Evolutionary conservation across 2,888 invertebrate genomes (phyloP).

Genomic region (Oscheius sp.): DNA sequence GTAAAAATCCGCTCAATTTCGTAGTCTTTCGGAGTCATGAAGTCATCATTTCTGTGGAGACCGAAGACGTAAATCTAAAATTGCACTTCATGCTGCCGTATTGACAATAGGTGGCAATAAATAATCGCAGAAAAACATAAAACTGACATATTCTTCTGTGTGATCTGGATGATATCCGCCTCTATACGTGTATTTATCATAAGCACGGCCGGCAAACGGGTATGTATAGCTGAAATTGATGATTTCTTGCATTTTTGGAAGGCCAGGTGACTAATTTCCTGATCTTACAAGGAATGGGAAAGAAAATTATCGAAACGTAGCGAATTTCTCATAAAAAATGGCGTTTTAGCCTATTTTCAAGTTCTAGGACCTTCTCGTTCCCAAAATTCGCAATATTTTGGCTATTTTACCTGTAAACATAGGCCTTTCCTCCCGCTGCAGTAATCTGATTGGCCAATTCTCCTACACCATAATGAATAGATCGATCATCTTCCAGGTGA

Average conservation of each 20-base stretch:
- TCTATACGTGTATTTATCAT: constrained; percentile 5
- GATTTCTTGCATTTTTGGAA: too few species aligned
- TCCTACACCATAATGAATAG: not conserved
- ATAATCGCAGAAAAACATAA: not conserved
- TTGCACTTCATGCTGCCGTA: too few species aligned
- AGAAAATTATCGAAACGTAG: too few species aligned
- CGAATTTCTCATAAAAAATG: too few species aligned
- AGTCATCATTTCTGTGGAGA: constrained; percentile 40
- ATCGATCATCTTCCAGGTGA: constrained; percentile 1
- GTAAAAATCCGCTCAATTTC: constrained; percentile 42
- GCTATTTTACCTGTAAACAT: constrained; percentile 18
- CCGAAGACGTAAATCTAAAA: constrained; percentile 50
- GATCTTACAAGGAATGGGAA: too few species aligned
- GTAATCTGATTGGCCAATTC: not conserved
- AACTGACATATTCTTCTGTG: constrained; percentile 4
- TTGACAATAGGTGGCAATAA: too few species aligned
- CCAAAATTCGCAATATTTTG: too few species aligned
- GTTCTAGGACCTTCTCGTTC: too few species aligned
- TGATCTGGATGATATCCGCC: not conserved
- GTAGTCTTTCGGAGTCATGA: constrained; percentile 41
- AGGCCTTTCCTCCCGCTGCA: constrained; percentile 8
- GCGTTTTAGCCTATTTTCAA: too few species aligned
- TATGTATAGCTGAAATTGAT: not conserved
- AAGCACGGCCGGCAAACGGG: not conserved
- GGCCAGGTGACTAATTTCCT: too few species aligned